A percentile compares a stretch with the other conserved stretches of the same genome.
phyloP scores from a whole-genome alignment of 2,888 invertebrate genomes.

The Dorcus hopei region DNA sequence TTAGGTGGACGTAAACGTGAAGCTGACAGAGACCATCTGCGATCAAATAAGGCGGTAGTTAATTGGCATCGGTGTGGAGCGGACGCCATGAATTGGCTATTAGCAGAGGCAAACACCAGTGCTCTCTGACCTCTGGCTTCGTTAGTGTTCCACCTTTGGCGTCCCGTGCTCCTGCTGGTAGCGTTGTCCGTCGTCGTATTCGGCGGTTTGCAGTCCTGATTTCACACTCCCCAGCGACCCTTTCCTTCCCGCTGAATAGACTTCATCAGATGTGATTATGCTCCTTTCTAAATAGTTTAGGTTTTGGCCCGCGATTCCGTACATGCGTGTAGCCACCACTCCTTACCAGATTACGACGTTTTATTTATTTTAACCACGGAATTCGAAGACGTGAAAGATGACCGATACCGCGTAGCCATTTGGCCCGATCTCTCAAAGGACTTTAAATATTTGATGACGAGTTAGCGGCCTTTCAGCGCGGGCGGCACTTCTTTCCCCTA shows the following conservation, averaged over 20 bases:
- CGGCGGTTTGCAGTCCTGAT: conserved; percentile 32
- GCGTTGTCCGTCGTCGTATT: conserved; percentile 2
- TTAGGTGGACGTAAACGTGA: background rate
- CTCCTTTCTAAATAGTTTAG: conserved; percentile 7
- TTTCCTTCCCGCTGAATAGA: conserved; percentile 29
- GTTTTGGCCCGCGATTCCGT: background rate
- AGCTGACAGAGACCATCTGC: conserved; percentile 9
- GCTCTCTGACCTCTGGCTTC: conserved; percentile 48
- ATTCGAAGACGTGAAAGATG: background rate
- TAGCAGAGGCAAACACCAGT: conserved; percentile 52
- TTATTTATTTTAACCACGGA: no score
- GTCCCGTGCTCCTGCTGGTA: conserved; percentile 3
- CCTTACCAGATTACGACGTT: no score
- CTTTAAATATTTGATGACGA: conserved; percentile 51
- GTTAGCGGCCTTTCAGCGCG: conserved; percentile 45
- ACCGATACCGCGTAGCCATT: conserved; percentile 31
- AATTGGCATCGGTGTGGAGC: conserved; percentile 43
- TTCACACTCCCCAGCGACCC: conserved; percentile 23
- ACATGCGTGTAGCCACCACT: background rate
- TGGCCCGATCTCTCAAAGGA: conserved; percentile 42
- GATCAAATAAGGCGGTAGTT: conserved; percentile 46
- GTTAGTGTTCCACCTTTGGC: conserved; percentile 29
- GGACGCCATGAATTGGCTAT: conserved; percentile 53
- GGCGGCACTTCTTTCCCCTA: conserved; percentile 22
- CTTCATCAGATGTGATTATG: conserved; percentile 33